Evolutionary conservation across 1,140 invertebrate genomes (phyloP).

Genomic region (Drosophila orosa): DNA sequence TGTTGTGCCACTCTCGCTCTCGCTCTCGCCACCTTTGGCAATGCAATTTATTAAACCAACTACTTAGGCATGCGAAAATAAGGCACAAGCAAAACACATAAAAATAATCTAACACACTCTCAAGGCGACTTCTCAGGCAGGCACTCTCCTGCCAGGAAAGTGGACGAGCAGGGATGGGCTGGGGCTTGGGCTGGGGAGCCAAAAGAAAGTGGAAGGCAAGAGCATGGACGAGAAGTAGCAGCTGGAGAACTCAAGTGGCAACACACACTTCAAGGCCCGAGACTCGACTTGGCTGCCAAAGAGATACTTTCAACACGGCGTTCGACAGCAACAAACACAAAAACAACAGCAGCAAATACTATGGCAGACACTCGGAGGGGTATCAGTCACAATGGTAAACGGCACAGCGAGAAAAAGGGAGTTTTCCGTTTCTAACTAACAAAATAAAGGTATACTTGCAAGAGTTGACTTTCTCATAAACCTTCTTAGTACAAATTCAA

Average conservation of each 20-base stretch:
- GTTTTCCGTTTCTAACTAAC: background rate
- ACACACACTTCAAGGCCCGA: slow-evolving; percentile 71
- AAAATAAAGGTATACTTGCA: background rate
- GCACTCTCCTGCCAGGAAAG: slow-evolving; percentile 53
- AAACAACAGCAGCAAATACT: slow-evolving; percentile 53
- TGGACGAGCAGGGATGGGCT: slow-evolving; percentile 4
- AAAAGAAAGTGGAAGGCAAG: slow-evolving; percentile 5
- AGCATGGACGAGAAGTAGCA: slow-evolving; percentile 35
- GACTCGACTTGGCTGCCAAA: slow-evolving; percentile 49
- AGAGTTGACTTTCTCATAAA: too few relatives aligned
- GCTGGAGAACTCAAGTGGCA: slow-evolving; percentile 68
- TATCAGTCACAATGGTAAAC: slow-evolving; percentile 9
- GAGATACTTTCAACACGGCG: slow-evolving; percentile 70
- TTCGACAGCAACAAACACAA: slow-evolving; percentile 45
- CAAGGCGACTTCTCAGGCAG: slow-evolving; percentile 43
- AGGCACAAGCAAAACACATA: slow-evolving; percentile 59
- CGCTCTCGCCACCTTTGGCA: slow-evolving; percentile 26
- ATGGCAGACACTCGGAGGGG: slow-evolving; percentile 26
- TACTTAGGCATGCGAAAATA: slow-evolving; percentile 77
- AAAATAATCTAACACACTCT: slow-evolving; percentile 77
- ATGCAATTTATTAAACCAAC: slow-evolving; percentile 81
- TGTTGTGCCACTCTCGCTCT: slow-evolving; percentile 6
- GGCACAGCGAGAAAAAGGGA: background rate
- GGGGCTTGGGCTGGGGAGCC: background rate
- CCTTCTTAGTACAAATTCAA: background rate